Conservation (phyloP, 92 coral and sea anemone genomes). For the Umimayanthus chanpuru region DNA sequence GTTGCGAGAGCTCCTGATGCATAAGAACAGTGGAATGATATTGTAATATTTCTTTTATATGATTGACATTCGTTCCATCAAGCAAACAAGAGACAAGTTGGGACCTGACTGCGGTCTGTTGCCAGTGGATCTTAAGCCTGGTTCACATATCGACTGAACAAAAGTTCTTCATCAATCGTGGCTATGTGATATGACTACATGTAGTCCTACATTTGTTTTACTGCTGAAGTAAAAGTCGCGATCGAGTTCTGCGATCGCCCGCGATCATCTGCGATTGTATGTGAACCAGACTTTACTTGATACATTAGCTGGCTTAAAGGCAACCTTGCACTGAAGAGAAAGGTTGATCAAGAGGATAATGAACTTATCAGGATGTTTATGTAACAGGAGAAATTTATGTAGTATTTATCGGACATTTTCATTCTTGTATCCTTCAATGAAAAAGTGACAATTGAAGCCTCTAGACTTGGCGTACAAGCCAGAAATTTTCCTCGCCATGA, state of each 20-base stretch:
- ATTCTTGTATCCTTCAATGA: background rate
- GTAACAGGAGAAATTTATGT: conserved; percentile 6
- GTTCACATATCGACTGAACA: too few species aligned
- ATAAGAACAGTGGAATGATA: background rate
- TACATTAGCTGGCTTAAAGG: background rate
- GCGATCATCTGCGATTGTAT: too few species aligned
- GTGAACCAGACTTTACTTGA: background rate
- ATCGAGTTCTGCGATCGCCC: too few species aligned
- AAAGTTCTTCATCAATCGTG: too few species aligned
- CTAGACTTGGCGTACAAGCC: background rate
- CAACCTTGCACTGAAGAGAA: background rate
- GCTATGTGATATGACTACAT: too few species aligned
- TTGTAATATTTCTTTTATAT: too few species aligned
- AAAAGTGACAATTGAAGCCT: background rate
- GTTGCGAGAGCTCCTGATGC: background rate
- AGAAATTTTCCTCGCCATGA: background rate
- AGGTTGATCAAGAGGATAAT: background rate
- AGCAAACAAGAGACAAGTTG: background rate
- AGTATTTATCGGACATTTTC: conserved; percentile 31
- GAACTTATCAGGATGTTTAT: conserved; percentile 7
- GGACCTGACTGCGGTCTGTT: background rate
- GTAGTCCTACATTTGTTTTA: too few species aligned
- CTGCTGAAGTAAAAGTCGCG: too few species aligned
- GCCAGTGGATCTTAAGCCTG: background rate
- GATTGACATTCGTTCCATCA: background rate